A percentile compares a stretch with the other conserved stretches of the same genome.
Evolutionary conservation across 2,888 invertebrate genomes (phyloP).

Genomic region (Azorinus chamasolen): DNA sequence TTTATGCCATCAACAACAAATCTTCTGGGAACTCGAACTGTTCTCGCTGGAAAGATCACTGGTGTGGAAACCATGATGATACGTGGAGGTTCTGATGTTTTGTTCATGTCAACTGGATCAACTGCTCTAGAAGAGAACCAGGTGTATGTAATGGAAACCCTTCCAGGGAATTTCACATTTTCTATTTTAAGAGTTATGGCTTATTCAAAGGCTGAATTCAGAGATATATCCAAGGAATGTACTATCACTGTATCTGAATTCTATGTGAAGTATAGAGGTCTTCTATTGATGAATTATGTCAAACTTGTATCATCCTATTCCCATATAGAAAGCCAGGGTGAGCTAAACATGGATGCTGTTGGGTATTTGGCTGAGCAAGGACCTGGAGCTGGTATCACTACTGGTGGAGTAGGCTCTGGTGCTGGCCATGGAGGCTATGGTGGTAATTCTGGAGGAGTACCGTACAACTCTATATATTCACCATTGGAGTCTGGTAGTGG

Average conservation of each 20-base stretch:
- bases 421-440: constrained; percentile 72
- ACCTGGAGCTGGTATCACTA: constrained; percentile 67
- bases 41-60: constrained; percentile 74
- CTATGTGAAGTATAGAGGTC: constrained; percentile 74
- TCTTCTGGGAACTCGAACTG: constrained; percentile 73
- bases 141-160: constrained; percentile 70
- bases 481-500: constrained; percentile 73
- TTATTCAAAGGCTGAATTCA: constrained; percentile 69
- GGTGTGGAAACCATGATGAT: constrained; percentile 71
- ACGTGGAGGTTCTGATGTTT: constrained; percentile 68
- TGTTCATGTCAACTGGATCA: constrained; percentile 72
- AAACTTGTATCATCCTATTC: constrained; percentile 68
- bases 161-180: constrained; percentile 76
- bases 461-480: constrained; percentile 73
- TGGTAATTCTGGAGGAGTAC: constrained; percentile 65
- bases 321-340: constrained; percentile 74
- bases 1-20: constrained; percentile 71
- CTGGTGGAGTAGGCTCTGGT: constrained; percentile 72
- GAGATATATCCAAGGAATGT: constrained; percentile 64
- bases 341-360: constrained; percentile 72
- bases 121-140: constrained; percentile 76
- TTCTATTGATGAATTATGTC: constrained; percentile 72
- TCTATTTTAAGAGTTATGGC: constrained; percentile 68
- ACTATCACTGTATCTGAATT: constrained; percentile 65
- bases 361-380: constrained; percentile 69